These are phyloP conservation scores for Magallana gigas DNA, from an alignment of 1,140 invertebrate genomes.

Conservation along the genomic window DNA sequence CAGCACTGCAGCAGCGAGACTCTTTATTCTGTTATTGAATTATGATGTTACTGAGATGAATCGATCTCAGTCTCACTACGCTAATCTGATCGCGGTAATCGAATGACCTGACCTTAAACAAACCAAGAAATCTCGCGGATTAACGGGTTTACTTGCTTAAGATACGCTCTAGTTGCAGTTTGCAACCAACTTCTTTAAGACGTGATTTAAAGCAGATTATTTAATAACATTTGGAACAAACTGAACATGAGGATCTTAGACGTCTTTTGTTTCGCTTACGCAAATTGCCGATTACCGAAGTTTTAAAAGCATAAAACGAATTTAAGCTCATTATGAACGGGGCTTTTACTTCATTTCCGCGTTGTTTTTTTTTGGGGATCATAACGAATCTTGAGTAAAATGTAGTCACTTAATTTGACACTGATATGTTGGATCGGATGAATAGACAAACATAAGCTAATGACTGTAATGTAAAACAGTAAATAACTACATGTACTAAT, in stretches of 20 bases:
- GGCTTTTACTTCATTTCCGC: neutral
- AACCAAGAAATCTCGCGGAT: neutral
- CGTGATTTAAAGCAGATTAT: neutral
- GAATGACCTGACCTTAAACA: constrained; percentile 8
- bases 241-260: neutral
- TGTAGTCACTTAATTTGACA: no score
- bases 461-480: no score
- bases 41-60: constrained; percentile 21
- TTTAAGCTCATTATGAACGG: neutral
- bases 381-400: no score
- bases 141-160: neutral
- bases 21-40: neutral
- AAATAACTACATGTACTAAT: no score
- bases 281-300: neutral
- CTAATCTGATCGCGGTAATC: neutral
- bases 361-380: neutral
- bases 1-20: neutral
- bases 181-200: neutral
- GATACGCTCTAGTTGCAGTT: constrained; percentile 4
- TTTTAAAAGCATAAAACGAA: neutral
- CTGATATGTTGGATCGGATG: no score
- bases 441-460: no score
- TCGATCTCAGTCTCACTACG: constrained; percentile 2
- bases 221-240: neutral
- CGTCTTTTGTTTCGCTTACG: neutral